Base-by-base conservation (phyloP, 2,113 vertebrate species). In the Synchiropus splendidus region DNA sequence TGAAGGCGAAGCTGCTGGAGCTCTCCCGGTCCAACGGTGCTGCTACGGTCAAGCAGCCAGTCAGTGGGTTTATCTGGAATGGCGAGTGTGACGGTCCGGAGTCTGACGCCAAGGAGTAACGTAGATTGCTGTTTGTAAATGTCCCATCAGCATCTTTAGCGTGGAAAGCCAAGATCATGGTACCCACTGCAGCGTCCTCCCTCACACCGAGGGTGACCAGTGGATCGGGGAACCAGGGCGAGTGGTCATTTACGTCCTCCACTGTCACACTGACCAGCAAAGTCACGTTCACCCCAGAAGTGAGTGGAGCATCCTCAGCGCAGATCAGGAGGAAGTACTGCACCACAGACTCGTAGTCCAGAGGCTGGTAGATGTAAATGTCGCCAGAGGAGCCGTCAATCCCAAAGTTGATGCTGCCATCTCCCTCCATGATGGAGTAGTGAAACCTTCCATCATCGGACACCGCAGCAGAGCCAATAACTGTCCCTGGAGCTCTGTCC, bases 231-330 rank as follows among this genome's bases (percentile, higher is more conserved):
- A 98, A 97, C 69, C 67, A 75, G 0, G 94, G 92, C 0, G 80
- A 56, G 51, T 92, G 84, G 67, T 97, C 92, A 2, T 97, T 97
- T 10, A 83, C 79, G 17, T 97, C 92, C 71, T 91, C 87, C 58
- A 97, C 81, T 6, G 71, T 75, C 9, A 97, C 61, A 10, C 66
- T 86, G 13, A 96, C 70, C 21, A 84, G 78, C 45, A 88, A 49
- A 0, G 83, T 85, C 32, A 80, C 8, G 1, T 85, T 89, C 12
- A 42, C 56, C 12, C 76, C 83, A 16, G 72, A 32, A 4, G 70
- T 9, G 16, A 21, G 11, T 1, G 67, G 73, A 0, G 4, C 37
- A 16, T 90, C 85, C 46, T 84, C 79, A 13, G 82, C 63, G 9
- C 52, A 53, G 30, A 91, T 74, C 56, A 80, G 59, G 36, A 97